Percentiles rank a stretch among this genome's conserved stretches.
These are phyloP conservation scores for Meandrusa payeni DNA, from an alignment of 2,888 invertebrate genomes.

Conservation along the genomic window DNA sequence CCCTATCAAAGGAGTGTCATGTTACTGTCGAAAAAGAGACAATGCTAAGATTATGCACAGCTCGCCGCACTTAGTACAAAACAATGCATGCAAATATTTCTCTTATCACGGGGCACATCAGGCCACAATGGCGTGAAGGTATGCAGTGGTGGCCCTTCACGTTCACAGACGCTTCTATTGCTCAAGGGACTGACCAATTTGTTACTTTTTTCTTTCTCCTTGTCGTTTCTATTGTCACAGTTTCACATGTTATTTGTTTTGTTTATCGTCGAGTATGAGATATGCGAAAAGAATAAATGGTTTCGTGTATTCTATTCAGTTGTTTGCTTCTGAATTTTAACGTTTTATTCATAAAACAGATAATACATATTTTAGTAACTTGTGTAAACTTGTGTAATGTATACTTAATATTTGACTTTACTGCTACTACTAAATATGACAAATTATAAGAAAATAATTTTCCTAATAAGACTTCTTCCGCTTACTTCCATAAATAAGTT, in stretches of 20 bases:
- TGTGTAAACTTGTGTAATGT: no score
- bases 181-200: slow-evolving; percentile 11
- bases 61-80: slow-evolving; percentile 4
- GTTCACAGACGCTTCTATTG: neutral
- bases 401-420: no score
- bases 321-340: neutral
- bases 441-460: no score
- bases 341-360: neutral
- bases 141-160: slow-evolving; percentile 1
- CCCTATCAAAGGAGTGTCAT: slow-evolving; percentile 36
- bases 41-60: slow-evolving; percentile 26
- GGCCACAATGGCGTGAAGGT: slow-evolving; percentile 23
- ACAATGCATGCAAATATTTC: slow-evolving; percentile 26
- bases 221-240: neutral
- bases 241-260: slow-evolving; percentile 2
- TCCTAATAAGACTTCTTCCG: no score
- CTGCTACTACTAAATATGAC: no score
- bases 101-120: slow-evolving; percentile 16
- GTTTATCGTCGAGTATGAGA: neutral
- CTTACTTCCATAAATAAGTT: no score
- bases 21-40: slow-evolving; percentile 33
- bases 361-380: no score
- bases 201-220: neutral
- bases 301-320: neutral
- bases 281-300: neutral